Conservation (phyloP, 2,888 invertebrate species). For the Gymnocheta viridis region DNA sequence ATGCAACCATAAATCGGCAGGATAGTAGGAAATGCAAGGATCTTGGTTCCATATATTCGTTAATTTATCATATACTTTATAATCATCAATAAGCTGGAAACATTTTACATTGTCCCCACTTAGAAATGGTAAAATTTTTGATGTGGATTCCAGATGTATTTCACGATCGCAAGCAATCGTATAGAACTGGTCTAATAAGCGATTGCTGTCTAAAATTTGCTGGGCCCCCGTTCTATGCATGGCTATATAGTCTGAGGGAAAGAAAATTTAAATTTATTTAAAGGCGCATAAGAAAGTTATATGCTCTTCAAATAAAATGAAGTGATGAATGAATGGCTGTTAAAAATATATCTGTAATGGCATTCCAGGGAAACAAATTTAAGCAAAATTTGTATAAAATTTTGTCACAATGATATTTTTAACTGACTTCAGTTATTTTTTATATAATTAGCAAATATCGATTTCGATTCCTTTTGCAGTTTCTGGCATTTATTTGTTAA, state of each 20-base stretch:
- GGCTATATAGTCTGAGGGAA: constrained; percentile 37
- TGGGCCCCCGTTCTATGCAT: constrained; percentile 72
- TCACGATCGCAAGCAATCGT: constrained; percentile 71
- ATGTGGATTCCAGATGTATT: constrained; percentile 60
- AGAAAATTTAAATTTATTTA: background rate
- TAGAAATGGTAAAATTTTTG: constrained; percentile 75
- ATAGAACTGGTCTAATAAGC: constrained; percentile 75
- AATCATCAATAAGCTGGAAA: constrained; percentile 31
- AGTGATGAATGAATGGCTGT: too few species aligned
- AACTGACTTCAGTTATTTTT: too few species aligned
- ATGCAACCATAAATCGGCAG: constrained; percentile 75
- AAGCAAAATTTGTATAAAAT: too few species aligned
- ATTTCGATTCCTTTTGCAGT: too few species aligned
- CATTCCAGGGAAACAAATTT: too few species aligned
- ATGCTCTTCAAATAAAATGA: too few species aligned
- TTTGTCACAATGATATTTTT: too few species aligned
- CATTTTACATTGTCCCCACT: constrained; percentile 73
- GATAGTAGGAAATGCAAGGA: constrained; percentile 71
- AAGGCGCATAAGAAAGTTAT: too few species aligned
- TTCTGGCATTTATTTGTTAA: too few species aligned
- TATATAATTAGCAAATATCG: too few species aligned
- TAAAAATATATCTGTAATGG: too few species aligned
- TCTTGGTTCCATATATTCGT: constrained; percentile 72
- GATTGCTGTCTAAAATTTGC: constrained; percentile 71
- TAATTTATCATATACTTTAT: constrained; percentile 57